phyloP scores from a whole-genome alignment of 2,797 vertebrate species.

The Lutjanus campechanus region DNA sequence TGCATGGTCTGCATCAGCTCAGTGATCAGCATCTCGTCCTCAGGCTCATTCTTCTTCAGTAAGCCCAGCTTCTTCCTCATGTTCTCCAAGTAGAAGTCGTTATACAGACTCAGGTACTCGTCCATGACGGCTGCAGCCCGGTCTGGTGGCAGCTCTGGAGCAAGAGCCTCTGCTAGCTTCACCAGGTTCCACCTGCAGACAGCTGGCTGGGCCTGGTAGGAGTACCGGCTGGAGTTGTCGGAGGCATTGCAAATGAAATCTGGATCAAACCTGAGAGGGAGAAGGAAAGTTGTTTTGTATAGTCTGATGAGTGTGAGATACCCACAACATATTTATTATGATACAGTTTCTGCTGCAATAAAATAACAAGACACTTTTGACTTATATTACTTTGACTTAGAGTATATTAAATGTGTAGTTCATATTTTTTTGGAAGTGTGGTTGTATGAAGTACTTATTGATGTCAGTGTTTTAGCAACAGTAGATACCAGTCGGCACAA shows the following conservation, averaged over 20 bases:
- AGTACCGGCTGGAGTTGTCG: slow-evolving; percentile 92
- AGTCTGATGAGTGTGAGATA: background rate
- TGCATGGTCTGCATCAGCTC: slow-evolving; percentile 94
- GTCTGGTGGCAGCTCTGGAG: slow-evolving; percentile 90
- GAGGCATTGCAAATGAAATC: slow-evolving; percentile 95
- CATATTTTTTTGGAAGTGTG: too few species aligned
- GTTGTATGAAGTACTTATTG: too few species aligned
- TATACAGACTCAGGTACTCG: slow-evolving; percentile 90
- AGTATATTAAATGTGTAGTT: too few species aligned
- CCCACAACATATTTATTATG: accelerated
- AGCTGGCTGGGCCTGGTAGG: slow-evolving; percentile 94
- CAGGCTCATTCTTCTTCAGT: slow-evolving; percentile 86
- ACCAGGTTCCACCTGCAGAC: slow-evolving; percentile 96
- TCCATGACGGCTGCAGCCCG: slow-evolving; percentile 87
- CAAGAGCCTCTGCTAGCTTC: slow-evolving; percentile 93
- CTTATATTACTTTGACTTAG: background rate
- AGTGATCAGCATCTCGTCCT: slow-evolving; percentile 89
- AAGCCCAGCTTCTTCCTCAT: slow-evolving; percentile 97
- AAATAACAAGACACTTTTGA: background rate
- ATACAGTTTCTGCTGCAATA: background rate
- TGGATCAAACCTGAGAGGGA: slow-evolving; percentile 91
- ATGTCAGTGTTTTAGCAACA: too few species aligned
- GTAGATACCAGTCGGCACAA: too few species aligned
- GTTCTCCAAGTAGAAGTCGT: slow-evolving; percentile 90
- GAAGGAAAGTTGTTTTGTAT: background rate